These are phyloP conservation scores for Coboldia fuscipes DNA, from an alignment of 1,140 invertebrate species.

Conservation along the genomic window DNA sequence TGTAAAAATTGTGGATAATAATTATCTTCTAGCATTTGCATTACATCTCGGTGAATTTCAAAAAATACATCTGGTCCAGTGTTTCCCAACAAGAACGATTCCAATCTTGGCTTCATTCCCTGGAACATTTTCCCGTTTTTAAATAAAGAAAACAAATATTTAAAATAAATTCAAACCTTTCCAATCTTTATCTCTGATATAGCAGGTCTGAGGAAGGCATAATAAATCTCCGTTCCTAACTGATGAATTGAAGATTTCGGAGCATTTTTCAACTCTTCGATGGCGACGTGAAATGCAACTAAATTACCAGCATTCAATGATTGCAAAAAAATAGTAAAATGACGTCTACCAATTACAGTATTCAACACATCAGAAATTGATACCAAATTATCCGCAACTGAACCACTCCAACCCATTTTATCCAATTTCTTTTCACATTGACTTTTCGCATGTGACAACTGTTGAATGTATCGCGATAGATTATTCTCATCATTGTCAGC, in stretches of 20 bases:
- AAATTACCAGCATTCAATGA: slow-evolving; percentile 58
- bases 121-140: slow-evolving; percentile 9
- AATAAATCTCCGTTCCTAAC: slow-evolving; percentile 74
- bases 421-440: slow-evolving; percentile 63
- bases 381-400: slow-evolving; percentile 32
- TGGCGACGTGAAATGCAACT: slow-evolving; percentile 68
- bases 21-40: slow-evolving; percentile 59
- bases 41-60: slow-evolving; percentile 60
- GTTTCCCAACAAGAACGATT: slow-evolving; percentile 65
- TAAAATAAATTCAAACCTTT: slow-evolving; percentile 24
- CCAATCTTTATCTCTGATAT: slow-evolving; percentile 58
- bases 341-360: slow-evolving; percentile 43
- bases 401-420: slow-evolving; percentile 53
- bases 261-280: slow-evolving; percentile 58
- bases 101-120: slow-evolving; percentile 50
- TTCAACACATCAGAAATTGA: slow-evolving; percentile 42
- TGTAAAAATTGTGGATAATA: slow-evolving; percentile 76
- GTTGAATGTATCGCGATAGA: slow-evolving; percentile 53
- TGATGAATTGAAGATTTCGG: slow-evolving; percentile 59
- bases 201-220: slow-evolving; percentile 61
- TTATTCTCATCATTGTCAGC: slow-evolving; percentile 45
- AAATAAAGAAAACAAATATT: neutral
- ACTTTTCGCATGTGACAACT: slow-evolving; percentile 62
- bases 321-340: slow-evolving; percentile 60
- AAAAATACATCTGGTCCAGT: slow-evolving; percentile 69